These are phyloP conservation scores for Mesopsocus fuscifrons DNA, from an alignment of 2,888 invertebrate species.

Conservation along the genomic window DNA sequence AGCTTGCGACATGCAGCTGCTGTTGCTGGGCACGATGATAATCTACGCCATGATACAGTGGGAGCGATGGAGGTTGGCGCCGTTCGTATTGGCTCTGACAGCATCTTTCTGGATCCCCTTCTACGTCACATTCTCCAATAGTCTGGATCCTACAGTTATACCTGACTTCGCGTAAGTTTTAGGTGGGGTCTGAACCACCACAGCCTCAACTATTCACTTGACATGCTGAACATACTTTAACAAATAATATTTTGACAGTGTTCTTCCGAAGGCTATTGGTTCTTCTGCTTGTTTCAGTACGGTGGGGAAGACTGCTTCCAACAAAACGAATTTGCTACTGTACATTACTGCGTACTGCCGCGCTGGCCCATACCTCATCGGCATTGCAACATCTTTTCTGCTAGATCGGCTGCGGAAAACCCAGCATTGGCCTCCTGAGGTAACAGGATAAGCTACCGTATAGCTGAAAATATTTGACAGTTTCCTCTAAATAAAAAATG, in stretches of 20 bases:
- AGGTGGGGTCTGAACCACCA: neutral
- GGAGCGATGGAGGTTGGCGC: neutral
- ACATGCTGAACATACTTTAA: too few species aligned
- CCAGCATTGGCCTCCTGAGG: too few species aligned
- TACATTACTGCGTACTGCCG: neutral
- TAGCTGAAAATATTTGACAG: too few species aligned
- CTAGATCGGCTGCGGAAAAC: too few species aligned
- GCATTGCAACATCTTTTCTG: neutral
- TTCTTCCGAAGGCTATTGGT: too few species aligned
- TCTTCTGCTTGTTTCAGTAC: too few species aligned
- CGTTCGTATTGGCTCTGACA: neutral
- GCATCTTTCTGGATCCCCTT: neutral
- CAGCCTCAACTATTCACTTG: too few species aligned
- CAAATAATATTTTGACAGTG: too few species aligned
- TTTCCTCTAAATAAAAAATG: too few species aligned
- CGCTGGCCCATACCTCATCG: neutral
- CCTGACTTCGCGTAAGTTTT: neutral
- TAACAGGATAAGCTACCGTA: too few species aligned
- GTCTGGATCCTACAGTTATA: neutral
- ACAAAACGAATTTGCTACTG: neutral
- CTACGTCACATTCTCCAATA: neutral
- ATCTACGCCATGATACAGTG: conserved; percentile 2
- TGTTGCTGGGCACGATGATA: conserved; percentile 13
- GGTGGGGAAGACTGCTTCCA: neutral
- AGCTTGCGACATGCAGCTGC: conserved; percentile 18